phyloP scores from a whole-genome alignment of 30 jellyfish, hydroid and myxozoan genomes.

The Cassiopea andromeda region DNA sequence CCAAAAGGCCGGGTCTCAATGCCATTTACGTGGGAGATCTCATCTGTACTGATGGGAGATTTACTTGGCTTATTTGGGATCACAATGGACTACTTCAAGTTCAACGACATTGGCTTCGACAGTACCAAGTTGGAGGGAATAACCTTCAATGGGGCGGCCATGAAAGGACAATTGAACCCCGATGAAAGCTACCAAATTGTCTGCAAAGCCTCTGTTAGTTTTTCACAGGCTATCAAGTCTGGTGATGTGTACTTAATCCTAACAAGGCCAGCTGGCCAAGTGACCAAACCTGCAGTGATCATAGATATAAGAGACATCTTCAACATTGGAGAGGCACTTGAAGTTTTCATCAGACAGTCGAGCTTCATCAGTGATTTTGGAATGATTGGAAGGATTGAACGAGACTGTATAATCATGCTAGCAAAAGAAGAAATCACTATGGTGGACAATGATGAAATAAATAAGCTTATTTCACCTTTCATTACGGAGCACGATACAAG shows the following conservation, averaged over 20 bases:
- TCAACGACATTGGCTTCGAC: constrained; percentile 68
- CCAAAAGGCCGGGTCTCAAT: constrained; percentile 10
- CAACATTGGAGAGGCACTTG: constrained; percentile 62
- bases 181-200: constrained; percentile 56
- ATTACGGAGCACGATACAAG: constrained; percentile 52
- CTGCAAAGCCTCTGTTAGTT: constrained; percentile 51
- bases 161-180: constrained; percentile 37
- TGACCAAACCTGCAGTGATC: constrained; percentile 44
- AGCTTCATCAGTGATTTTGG: constrained; percentile 71
- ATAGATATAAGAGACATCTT: constrained; percentile 43
- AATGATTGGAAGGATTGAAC: constrained; percentile 63
- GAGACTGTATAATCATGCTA: constrained; percentile 59
- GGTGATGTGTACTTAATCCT: constrained; percentile 52
- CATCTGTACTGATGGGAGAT: constrained; percentile 51
- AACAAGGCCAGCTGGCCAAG: constrained; percentile 49
- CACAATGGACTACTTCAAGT: constrained; percentile 27
- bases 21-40: constrained; percentile 41
- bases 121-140: constrained; percentile 46
- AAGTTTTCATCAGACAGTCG: constrained; percentile 36
- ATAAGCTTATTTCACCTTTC: constrained; percentile 17
- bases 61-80: constrained; percentile 68
- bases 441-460: constrained; percentile 45
- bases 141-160: constrained; percentile 50
- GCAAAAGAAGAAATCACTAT: constrained; percentile 65
- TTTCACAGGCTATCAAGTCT: constrained; percentile 34